A percentile compares a stretch with the other conserved stretches of the same genome.
Conservation (phyloP, 2,113 vertebrate genomes). For the Hippocampus comes region DNA sequence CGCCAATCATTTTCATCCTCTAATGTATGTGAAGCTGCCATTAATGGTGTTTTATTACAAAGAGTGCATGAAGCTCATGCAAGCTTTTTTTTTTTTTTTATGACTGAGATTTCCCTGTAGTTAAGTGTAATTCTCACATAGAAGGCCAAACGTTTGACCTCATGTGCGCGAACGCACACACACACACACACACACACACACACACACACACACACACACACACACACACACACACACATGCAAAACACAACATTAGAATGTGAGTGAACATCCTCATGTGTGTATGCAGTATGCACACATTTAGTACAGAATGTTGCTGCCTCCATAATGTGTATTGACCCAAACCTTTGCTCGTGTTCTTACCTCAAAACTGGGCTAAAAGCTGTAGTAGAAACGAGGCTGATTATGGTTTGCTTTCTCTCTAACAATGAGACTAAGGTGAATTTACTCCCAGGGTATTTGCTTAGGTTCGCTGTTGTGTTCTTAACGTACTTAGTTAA, state of each 20-base stretch:
- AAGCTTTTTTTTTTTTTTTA: conserved; percentile 50
- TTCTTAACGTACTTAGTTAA: not conserved
- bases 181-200: not conserved
- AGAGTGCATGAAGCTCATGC: conserved; percentile 37
- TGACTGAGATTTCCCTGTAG: conserved; percentile 56
- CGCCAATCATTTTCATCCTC: conserved; percentile 58
- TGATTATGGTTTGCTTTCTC: conserved; percentile 27
- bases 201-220: not conserved
- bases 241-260: conserved; percentile 38
- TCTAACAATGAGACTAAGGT: conserved; percentile 27
- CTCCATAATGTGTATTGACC: conserved; percentile 72
- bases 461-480: not conserved
- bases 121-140: conserved; percentile 68
- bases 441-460: conserved; percentile 35
- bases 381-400: conserved; percentile 52
- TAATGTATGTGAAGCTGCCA: conserved; percentile 68
- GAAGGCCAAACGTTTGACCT: conserved; percentile 52
- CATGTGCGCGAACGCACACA: not conserved
- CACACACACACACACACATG: not conserved
- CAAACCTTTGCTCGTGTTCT: conserved; percentile 60
- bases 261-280: conserved; percentile 16
- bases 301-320: conserved; percentile 40
- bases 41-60: conserved; percentile 71
- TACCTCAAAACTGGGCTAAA: conserved; percentile 66
- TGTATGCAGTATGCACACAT: conserved; percentile 40